These are phyloP conservation scores for Drosophila kanapiae DNA, from an alignment of 1,140 invertebrate species.

Conservation along the genomic window DNA sequence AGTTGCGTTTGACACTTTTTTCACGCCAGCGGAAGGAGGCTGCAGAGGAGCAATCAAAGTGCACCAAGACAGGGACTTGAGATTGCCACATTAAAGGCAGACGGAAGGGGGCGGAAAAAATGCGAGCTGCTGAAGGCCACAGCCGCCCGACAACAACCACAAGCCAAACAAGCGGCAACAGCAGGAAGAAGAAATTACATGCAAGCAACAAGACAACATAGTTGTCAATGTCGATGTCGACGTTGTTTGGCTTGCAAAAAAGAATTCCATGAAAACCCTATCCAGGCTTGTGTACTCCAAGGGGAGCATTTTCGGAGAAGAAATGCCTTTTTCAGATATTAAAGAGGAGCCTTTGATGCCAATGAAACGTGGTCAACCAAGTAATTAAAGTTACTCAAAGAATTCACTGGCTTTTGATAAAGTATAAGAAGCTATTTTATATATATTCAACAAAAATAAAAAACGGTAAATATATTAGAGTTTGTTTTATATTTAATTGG, in stretches of 20 bases:
- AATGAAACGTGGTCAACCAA: accelerated
- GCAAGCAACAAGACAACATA: constrained; percentile 60
- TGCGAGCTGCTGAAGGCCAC: constrained; percentile 10
- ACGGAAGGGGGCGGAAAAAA: constrained; percentile 9
- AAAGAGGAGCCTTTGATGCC: neutral
- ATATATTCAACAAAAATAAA: no score
- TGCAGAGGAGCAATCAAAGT: constrained; percentile 59
- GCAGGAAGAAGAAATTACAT: constrained; percentile 73
- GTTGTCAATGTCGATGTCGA: constrained; percentile 60
- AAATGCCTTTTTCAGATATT: neutral
- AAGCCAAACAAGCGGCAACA: constrained; percentile 72
- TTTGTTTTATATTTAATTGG: no score
- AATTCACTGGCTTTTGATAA: neutral
- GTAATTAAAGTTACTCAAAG: neutral
- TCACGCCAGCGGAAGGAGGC: constrained; percentile 13
- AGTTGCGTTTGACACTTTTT: constrained; percentile 61
- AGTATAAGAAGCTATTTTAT: no score
- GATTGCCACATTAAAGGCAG: constrained; percentile 59
- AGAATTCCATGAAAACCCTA: constrained; percentile 31
- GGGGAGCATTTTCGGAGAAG: neutral
- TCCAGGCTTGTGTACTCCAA: neutral
- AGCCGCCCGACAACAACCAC: constrained; percentile 49
- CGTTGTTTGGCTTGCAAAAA: constrained; percentile 38
- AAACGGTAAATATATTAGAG: no score
- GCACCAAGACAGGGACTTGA: constrained; percentile 55